Base-by-base conservation (phyloP, 1,140 invertebrate genomes). In the Ylistrum balloti region DNA sequence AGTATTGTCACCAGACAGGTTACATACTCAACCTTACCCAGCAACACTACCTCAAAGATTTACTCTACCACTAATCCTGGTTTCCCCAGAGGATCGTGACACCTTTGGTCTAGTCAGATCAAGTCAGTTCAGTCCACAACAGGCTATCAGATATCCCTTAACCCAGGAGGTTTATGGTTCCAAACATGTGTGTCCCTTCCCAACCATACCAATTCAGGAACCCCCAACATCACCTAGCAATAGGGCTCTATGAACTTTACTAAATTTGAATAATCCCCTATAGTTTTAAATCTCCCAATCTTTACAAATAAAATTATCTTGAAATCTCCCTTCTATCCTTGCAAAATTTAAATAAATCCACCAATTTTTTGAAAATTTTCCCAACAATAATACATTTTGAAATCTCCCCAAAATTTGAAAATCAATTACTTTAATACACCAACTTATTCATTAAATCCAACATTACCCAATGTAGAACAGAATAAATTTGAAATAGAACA, bases 181-280 rank as follows among this genome's bases (percentile, higher is more conserved):
- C 56, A 74, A 74, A 74, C 56, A 74, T 74, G 56, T 28, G 56
- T 74, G 56, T 74, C 56, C 56, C 56, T 28, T 74, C 56, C 56
- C 22, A 28, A 1, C n/a, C 56, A 74, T n/a, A 74, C 56, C 3
- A 74, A 28, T n/a, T 74, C n/a, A 1, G 22, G 56, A 74, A 74
- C 28, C 56, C 1, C 17, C 56, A 74, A 1, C n/a, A n/a, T 74
- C 5, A 74, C n/a, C 22, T 17, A 17, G 28, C 56, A 48, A 48
- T 13, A 48, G 22, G 7, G 56, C 56, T 74, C 56, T 74, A 7
- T 38, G 56, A 5, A 74, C 0, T 74, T 28, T n/a, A 74, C n/a
- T 38, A 38, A 38, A 38, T 38, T 7, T 38, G 13, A 38, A n/a
- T n/a, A 38, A 38, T 38, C 35, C 5, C 35, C 35, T 38, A 38